Percentiles rank a stretch among this genome's conserved stretches.
Evolutionary conservation across 2,888 invertebrate genomes (phyloP).

Genomic region (Dynastes maya): DNA sequence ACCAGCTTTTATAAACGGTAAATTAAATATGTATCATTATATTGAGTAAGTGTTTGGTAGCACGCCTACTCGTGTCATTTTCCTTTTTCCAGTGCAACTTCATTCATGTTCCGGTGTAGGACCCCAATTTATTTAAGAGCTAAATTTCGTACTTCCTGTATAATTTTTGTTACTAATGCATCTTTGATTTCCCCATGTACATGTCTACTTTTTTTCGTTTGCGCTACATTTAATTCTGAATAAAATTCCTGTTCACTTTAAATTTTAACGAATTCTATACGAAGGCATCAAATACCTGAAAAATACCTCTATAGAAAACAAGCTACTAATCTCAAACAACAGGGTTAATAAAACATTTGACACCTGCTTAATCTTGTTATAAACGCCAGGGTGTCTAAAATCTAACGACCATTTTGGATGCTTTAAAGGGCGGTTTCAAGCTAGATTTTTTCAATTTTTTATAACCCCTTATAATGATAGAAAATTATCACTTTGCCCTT

Average conservation of each 20-base stretch:
- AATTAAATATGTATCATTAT: conserved; percentile 66
- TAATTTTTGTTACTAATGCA: conserved; percentile 63
- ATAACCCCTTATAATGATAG: conserved; percentile 26
- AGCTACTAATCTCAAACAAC: conserved; percentile 52
- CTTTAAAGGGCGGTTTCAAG: conserved; percentile 53
- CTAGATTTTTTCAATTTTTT: conserved; percentile 49
- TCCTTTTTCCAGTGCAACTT: conserved; percentile 62
- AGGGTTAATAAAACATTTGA: conserved; percentile 61
- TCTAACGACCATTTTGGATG: conserved; percentile 48
- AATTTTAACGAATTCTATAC: too few species aligned
- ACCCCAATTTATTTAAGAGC: conserved; percentile 53
- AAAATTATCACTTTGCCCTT: conserved; percentile 41
- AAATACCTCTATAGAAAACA: background rate
- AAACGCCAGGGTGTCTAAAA: conserved; percentile 56
- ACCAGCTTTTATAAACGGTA: conserved; percentile 61
- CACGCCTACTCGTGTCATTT: conserved; percentile 63
- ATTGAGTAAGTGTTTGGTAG: conserved; percentile 60
- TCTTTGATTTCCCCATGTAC: conserved; percentile 59
- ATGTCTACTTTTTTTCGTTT: conserved; percentile 30
- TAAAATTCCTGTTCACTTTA: background rate
- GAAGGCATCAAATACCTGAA: conserved; percentile 17
- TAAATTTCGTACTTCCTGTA: conserved; percentile 61
- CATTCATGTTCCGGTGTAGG: conserved; percentile 59
- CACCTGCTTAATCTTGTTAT: conserved; percentile 62
- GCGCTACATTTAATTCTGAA: conserved; percentile 19